A percentile compares a stretch with the other conserved stretches of the same genome.
Conservation (phyloP, 2,113 vertebrate genomes). For the Agapornis roseicollis region DNA sequence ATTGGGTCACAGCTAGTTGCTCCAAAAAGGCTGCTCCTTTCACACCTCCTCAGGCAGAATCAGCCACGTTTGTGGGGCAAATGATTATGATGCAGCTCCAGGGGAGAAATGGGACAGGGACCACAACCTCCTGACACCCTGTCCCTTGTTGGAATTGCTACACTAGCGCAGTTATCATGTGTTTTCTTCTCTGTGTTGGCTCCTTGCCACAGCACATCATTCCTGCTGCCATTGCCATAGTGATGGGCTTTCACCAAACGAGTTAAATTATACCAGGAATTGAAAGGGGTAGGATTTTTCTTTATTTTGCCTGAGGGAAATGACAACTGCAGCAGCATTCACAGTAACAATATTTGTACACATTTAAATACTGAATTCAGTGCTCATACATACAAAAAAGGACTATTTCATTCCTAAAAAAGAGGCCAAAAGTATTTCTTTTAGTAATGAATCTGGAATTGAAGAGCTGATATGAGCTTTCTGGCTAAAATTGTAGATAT, state of each 20-base stretch:
- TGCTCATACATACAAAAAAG: background rate
- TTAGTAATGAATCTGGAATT: background rate
- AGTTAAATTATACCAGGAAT: background rate
- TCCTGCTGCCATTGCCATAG: background rate
- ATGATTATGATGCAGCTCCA: background rate
- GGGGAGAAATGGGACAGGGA: background rate
- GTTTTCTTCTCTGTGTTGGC: background rate
- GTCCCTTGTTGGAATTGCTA: background rate
- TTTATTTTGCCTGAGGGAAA: background rate
- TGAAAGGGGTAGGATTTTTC: background rate
- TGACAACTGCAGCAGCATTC: background rate
- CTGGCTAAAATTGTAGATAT: background rate
- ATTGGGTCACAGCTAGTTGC: background rate
- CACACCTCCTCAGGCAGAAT: background rate
- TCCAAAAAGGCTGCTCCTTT: background rate
- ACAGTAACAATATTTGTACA: background rate
- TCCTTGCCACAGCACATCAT: background rate
- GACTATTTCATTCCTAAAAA: background rate
- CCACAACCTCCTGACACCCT: background rate
- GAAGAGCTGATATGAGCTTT: background rate
- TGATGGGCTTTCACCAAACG: background rate
- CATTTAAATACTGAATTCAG: background rate
- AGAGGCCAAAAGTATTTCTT: background rate
- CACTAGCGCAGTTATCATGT: rapidly evolving
- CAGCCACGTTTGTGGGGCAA: too few species aligned